Evolutionary conservation across 2,113 vertebrate genomes (phyloP), one percentile per base, ranked within the genome.

Genomic region (Synodontis membranacea): DNA sequence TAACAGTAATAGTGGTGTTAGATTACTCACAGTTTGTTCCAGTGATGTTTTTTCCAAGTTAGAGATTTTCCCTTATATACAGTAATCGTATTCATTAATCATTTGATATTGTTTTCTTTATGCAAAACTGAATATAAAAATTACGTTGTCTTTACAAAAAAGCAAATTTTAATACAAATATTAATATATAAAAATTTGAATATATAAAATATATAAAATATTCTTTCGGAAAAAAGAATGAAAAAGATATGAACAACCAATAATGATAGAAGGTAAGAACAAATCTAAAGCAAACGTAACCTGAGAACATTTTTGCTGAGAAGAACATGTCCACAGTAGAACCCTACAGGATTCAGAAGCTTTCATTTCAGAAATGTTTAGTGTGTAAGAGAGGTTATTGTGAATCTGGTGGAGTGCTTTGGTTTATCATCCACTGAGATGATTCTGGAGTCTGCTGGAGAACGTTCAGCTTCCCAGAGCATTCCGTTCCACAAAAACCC

Each of bases 401-500:
- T 60, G 9, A 60, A 28, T 60, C 58, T 28, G 58, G 58, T 60
- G 8, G 25, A 60, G 58, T 28, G 25, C 58, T 60, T 23, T 28
- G 25, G 25, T 10, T 28, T 8, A 60, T 60, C 25, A 60, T 60
- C 19, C 17, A 54, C 17, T 80, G 14, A 66, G 28, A 85, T 75
- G 23, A 28, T 85, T 11, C 46, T 88, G 50, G 56, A 79, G 85
- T 86, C 58, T 31, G 44, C 46, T 39, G 10, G 66, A 3, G 58
- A 70, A 66, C 44, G 87, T 70, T 58, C 87, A 39, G 82, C 84
- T 34, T 10, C 48, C 72, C 84, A 86, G 87, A 78, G 82, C 46
- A 84, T 64, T 9, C 39, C 23, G n/a, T n/a, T n/a, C n/a, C 79
- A 89, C 86, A 88, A 86, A 60, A 84, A 90, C 84, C 74, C n/a